These are phyloP conservation scores for Astatoreochromis straeleni DNA, from an alignment of 2,113 vertebrate genomes.

Conservation along the genomic window DNA sequence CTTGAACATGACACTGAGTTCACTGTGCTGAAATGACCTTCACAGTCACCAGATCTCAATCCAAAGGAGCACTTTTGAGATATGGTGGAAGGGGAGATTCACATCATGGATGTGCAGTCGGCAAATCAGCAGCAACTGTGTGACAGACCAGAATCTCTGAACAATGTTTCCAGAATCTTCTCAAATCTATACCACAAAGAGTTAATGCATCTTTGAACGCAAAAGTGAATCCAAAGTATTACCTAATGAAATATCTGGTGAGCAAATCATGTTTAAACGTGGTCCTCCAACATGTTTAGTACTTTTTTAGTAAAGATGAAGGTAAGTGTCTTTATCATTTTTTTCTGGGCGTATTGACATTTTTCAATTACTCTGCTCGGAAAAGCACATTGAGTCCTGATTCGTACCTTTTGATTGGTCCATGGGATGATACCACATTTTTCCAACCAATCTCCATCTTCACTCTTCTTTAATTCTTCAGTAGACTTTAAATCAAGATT, in stretches of 20 bases:
- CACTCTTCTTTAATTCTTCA: neutral
- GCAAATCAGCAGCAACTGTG: neutral
- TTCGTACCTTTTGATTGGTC: neutral
- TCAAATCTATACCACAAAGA: neutral
- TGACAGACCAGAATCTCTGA: neutral
- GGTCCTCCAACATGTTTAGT: neutral
- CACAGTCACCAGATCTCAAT: neutral
- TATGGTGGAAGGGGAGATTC: neutral
- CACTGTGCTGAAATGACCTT: neutral
- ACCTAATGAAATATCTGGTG: neutral
- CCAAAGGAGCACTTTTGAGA: neutral
- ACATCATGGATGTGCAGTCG: neutral
- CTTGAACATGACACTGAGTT: neutral
- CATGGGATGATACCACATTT: neutral
- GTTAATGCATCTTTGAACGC: neutral
- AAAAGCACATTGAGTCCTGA: neutral
- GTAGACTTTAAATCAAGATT: neutral
- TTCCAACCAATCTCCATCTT: neutral
- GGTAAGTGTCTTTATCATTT: neutral
- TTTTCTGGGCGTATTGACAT: neutral
- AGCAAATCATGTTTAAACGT: neutral
- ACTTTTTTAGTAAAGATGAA: neutral
- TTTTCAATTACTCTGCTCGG: neutral
- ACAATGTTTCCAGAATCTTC: neutral
- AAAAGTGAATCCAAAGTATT: neutral